Evolutionary conservation across 1,140 invertebrate genomes (phyloP), one percentile per base, ranked within the genome.

Genomic region (Microplitis mediator): DNA sequence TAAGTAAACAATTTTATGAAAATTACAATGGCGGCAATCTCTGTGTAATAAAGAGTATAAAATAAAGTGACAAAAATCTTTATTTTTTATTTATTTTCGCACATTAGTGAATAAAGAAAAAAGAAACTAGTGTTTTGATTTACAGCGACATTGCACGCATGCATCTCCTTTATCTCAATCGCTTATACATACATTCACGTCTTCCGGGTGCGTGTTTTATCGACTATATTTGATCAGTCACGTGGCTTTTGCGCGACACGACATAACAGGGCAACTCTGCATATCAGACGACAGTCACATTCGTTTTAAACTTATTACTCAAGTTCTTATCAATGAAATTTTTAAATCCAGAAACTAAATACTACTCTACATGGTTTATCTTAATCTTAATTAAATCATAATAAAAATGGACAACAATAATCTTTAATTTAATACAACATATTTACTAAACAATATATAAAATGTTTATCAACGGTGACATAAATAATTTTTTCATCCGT

Each of bases 131-230:
- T 39, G 32, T 54, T 69, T 69, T 77, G 76, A 77, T 77, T 77
- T 75, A 77, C 69, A 71, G 45, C 50, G 69, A 65, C 68, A 71
- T 67, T 16, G 62, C 76, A 77, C 64, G 74, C 74, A 69, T 69
- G 67, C 68, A 16, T 60, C 50, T 72, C 69, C 69, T 75, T 69
- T 65, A 67, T 71, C 31, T 45, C 45, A 56, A 31, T 60, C 52
- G 67, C 61, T 16, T 34, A 58, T 69, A 45, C 34, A 52, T 9
- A 32, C 14, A 31, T 52, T 13, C 4, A 54, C 35, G 50, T 56
- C 56, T 50, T 51, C 50, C 39, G 35, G n/a, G 61, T 32, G 62
- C 61, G 32, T 36, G 50, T 60, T 73, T 73, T 68, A 68, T 71
- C 69, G 31, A 60, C 9, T 68, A 36, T 50, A 56, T 23, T 45